phyloP scores from a whole-genome alignment of 2,113 vertebrate genomes.

The Pardalotus punctatus region DNA sequence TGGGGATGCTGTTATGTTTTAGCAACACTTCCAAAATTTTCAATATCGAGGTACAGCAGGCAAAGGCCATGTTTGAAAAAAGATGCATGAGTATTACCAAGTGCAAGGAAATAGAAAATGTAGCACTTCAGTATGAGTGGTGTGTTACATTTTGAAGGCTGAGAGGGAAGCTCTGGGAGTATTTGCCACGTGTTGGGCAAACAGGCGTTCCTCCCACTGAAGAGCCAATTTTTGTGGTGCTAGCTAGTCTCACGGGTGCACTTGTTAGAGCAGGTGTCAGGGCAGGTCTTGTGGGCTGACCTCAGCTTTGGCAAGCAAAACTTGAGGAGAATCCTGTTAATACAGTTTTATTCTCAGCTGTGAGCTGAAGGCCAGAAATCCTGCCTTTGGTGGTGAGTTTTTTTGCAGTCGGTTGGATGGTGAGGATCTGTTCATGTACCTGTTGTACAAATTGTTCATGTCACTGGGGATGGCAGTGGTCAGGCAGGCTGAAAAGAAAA shows the following conservation, averaged over 20 bases:
- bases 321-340: slow-evolving; percentile 1
- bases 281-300: neutral
- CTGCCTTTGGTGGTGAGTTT: neutral
- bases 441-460: neutral
- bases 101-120: neutral
- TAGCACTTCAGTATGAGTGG: neutral
- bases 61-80: neutral
- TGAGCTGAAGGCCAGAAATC: neutral
- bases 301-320: neutral
- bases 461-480: neutral
- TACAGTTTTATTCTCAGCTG: neutral
- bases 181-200: neutral
- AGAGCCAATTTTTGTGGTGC: neutral
- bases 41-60: neutral
- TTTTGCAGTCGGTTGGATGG: neutral
- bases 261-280: neutral
- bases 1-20: neutral
- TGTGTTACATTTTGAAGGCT: neutral
- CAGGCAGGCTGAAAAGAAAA: neutral
- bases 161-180: neutral
- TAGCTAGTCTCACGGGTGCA: neutral
- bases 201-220: neutral
- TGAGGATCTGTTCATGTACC: neutral
- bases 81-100: neutral
- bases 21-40: neutral